Conservation (phyloP, 1,140 invertebrate genomes). For the Wasmannia auropunctata region DNA sequence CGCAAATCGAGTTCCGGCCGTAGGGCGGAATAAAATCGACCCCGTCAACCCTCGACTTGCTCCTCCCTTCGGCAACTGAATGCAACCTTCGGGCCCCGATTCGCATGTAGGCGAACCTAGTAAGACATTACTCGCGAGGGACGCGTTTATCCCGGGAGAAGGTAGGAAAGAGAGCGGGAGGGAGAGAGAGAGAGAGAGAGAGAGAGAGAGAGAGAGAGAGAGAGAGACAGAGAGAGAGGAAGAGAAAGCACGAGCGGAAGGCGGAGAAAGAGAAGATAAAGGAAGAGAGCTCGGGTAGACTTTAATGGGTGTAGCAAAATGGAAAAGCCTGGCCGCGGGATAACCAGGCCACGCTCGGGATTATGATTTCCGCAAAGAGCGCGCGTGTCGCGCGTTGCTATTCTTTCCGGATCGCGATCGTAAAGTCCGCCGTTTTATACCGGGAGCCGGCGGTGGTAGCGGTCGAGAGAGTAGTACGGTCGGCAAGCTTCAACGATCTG, state of each 20-base stretch:
- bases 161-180: background rate
- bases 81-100: conserved; percentile 68
- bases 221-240: too few species aligned
- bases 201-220: too few species aligned
- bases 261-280: conserved; percentile 23
- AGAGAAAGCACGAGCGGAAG: conserved; percentile 9
- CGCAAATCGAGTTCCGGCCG: conserved; percentile 81
- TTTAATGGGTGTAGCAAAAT: conserved; percentile 61
- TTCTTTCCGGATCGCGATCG: conserved; percentile 29
- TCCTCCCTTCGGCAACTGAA: conserved; percentile 16
- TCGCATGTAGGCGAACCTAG: conserved; percentile 74
- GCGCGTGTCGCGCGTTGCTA: conserved; percentile 1
- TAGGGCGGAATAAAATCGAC: conserved; percentile 81
- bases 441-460: background rate
- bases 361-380: conserved; percentile 38
- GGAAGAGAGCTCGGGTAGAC: conserved; percentile 23
- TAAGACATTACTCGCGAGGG: conserved; percentile 82
- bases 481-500: conserved; percentile 16
- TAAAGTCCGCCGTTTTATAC: conserved; percentile 1
- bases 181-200: conserved; percentile 10
- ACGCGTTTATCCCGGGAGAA: conserved; percentile 74
- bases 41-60: conserved; percentile 30
- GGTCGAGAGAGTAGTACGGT: conserved; percentile 2
- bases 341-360: conserved; percentile 4
- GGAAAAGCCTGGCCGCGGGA: conserved; percentile 47